Evolutionary conservation across 2,113 vertebrate species (phyloP), one percentile per base, ranked within the genome.

Genomic region (Myiopsitta monachus): DNA sequence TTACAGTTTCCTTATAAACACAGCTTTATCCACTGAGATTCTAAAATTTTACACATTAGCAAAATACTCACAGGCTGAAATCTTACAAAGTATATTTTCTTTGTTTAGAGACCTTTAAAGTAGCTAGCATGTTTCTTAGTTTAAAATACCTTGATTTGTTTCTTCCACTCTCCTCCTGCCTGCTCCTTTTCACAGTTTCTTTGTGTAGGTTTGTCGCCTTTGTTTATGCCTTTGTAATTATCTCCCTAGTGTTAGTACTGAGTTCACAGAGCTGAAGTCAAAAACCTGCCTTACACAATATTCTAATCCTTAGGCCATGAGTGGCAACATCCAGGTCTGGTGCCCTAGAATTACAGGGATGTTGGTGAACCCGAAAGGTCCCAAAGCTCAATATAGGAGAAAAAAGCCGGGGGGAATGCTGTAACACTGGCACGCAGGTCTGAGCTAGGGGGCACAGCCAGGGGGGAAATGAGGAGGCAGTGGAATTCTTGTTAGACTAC

Each of bases 221-320:
- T 97, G 89, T 92, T 96, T 91, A 89, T 89, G 82, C 68, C 72
- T 94, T 88, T 87, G 62, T 90, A 81, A 92, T 77, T 64, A 19
- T 70, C 52, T 96, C 94, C 89, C 81, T 75, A 33, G 84, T 73
- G 46, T 57, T 96, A 91, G 83, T 36, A 86, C 66, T 52, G 84
- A 87, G 51, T 75, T 95, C 75, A 85, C 46, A 96, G 78, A 86
- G 68, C 47, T 88, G 62, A 89, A 94, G 77, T 95, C 8, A 89
- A 83, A 87, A 93, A 66, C 43, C 70, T 88, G 68, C 75, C 83
- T 95, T 77, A 75, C 70, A 90, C 64, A 69, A 36, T 91, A 91
- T 97, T 95, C 72, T 93, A 87, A 96, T 95, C 95, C 91, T 94
- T 88, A 86, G 93, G 83, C 94, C 83, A 63, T 85, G 64, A 22